Percentiles rank a stretch among this genome's conserved stretches.
Evolutionary conservation across 2,113 vertebrate genomes (phyloP).

Genomic region (Sula dactylatra): DNA sequence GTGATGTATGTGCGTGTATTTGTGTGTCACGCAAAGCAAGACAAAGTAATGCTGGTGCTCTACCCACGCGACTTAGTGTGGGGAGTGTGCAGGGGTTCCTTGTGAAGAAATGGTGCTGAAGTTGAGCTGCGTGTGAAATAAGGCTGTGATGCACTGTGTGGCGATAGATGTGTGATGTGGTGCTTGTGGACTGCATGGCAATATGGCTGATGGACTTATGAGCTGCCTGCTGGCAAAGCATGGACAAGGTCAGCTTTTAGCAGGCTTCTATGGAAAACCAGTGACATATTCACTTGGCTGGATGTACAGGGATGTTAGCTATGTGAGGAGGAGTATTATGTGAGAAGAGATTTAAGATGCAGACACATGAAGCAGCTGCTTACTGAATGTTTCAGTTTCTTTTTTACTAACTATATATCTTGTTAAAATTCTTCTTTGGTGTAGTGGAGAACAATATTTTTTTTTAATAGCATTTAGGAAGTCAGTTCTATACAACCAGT

Average conservation of each 20-base stretch:
- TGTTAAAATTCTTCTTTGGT: not conserved
- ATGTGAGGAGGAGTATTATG: not conserved
- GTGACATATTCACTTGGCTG: rapidly evolving
- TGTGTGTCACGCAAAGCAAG: not conserved
- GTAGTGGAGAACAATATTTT: not conserved
- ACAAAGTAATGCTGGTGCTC: not conserved
- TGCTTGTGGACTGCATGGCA: not conserved
- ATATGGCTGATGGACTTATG: not conserved
- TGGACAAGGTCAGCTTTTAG: not conserved
- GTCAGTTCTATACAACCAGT: not conserved
- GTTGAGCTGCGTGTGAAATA: rapidly evolving
- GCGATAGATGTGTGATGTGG: rapidly evolving
- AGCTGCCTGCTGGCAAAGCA: not conserved
- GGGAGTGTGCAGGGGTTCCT: not conserved
- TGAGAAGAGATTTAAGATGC: not conserved
- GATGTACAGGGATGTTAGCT: not conserved
- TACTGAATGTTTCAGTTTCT: not conserved
- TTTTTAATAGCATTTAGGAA: not conserved
- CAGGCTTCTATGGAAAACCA: not conserved
- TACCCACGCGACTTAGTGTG: rapidly evolving
- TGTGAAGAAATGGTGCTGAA: not conserved
- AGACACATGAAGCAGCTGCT: not conserved
- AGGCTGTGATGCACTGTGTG: not conserved
- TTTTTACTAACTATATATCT: not conserved
- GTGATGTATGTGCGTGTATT: not conserved